Conservation (phyloP, 2,113 vertebrate genomes). For the Callorhinus ursinus region DNA sequence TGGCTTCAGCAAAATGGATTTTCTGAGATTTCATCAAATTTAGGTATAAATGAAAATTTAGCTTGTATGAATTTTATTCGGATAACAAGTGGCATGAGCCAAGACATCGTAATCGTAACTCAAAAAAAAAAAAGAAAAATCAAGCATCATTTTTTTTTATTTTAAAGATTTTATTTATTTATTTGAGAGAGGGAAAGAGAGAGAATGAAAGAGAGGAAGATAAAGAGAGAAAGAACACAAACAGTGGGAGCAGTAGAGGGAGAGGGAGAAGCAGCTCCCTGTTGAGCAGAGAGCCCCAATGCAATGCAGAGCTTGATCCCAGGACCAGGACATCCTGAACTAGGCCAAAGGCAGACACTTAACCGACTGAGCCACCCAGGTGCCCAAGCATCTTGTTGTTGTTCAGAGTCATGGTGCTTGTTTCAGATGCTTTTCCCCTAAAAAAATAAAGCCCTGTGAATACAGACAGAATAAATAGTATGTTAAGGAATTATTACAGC, state of each 20-base stretch:
- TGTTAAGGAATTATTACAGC: slow-evolving; percentile 21
- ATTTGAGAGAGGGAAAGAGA: neutral
- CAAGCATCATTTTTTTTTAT: neutral
- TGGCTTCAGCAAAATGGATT: neutral
- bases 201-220: neutral
- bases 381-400: neutral
- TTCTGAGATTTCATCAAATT: neutral
- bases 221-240: neutral
- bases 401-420: neutral
- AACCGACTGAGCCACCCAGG: neutral
- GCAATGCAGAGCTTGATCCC: neutral
- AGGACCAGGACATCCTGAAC: neutral
- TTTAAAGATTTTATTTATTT: neutral
- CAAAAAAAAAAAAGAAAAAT: too few species aligned
- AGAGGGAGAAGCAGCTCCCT: neutral
- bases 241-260: neutral
- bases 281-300: neutral
- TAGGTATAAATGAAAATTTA: slow-evolving; percentile 8
- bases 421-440: neutral
- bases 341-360: neutral
- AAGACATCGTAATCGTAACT: neutral
- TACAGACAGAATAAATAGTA: neutral
- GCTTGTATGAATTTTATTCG: neutral
- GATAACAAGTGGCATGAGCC: neutral
- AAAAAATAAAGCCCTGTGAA: neutral